Conservation (phyloP, 2,797 vertebrate species). For the Euphonia xanthogaster region DNA sequence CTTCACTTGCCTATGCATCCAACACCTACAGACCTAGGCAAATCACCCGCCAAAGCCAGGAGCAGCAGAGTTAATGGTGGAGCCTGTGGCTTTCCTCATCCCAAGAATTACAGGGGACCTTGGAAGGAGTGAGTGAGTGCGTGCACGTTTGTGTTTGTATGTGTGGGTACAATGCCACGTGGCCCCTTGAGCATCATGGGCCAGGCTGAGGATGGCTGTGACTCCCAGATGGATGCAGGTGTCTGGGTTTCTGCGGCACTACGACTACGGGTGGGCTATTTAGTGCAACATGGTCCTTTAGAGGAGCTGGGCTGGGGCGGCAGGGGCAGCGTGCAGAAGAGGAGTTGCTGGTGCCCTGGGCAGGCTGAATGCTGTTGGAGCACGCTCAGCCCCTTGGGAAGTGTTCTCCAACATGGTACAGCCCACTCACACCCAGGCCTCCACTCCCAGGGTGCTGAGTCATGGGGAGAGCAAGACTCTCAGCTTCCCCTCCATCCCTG, state of each 20-base stretch:
- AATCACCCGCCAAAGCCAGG: not conserved
- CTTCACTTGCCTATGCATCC: not conserved
- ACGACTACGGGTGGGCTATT: not conserved
- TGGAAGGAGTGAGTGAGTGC: not conserved
- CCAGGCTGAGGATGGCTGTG: not conserved
- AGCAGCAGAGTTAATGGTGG: not conserved
- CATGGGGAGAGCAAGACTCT: not conserved
- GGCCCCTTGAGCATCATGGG: not conserved
- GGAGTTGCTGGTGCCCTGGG: not conserved
- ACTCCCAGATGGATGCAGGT: not conserved
- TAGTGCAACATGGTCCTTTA: not conserved
- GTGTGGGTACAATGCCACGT: not conserved
- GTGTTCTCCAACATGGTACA: not conserved
- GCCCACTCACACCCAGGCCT: not conserved
- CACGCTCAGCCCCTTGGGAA: not conserved
- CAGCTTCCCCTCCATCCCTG: not conserved
- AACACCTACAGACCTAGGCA: not conserved
- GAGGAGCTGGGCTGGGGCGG: not conserved
- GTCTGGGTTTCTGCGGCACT: constrained; percentile 20
- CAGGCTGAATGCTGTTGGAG: not conserved
- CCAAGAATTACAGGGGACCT: not conserved
- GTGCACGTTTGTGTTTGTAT: not conserved
- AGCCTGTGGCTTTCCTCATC: not conserved
- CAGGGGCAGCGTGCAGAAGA: not conserved
- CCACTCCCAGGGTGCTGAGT: not conserved